These are phyloP conservation scores for Muntiacus muntjak DNA, from an alignment of 2,113 vertebrate species.

Conservation along the genomic window DNA sequence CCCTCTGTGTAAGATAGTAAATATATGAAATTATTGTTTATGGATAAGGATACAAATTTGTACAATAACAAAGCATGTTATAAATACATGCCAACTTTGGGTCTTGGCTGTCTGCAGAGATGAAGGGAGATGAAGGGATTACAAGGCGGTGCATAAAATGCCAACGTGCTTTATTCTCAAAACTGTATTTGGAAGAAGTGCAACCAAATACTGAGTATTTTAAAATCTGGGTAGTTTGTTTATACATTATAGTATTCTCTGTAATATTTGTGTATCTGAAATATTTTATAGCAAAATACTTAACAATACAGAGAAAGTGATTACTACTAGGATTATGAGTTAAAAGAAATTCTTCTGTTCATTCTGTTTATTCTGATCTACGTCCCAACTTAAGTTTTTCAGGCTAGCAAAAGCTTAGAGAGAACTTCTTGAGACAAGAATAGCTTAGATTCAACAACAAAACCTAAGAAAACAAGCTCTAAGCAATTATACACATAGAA, in stretches of 20 bases:
- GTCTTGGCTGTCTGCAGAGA: not conserved
- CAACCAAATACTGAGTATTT: not conserved
- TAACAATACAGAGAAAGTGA: not conserved
- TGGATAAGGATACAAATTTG: not conserved
- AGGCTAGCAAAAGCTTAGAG: not conserved
- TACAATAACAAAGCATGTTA: not conserved
- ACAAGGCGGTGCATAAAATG: not conserved
- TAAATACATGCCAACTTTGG: not conserved
- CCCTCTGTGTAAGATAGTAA: not conserved
- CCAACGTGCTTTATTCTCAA: not conserved
- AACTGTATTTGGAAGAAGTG: not conserved
- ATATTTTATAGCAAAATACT: not conserved
- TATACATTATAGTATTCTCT: not conserved
- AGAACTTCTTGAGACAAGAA: not conserved
- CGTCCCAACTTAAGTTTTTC: not conserved
- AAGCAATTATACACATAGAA: not conserved
- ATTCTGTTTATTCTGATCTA: not conserved
- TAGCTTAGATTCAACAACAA: not conserved
- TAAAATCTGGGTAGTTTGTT: not conserved
- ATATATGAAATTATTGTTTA: not conserved
- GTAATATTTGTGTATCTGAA: not conserved
- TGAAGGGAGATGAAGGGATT: not conserved
- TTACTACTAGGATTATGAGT: not conserved
- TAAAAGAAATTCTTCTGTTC: not conserved
- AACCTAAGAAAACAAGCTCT: not conserved